Evolutionary conservation across 64 coral and sea anemone genomes (phyloP), one percentile per base, ranked within the genome.

Genomic region (Actinia tenebrosa): DNA sequence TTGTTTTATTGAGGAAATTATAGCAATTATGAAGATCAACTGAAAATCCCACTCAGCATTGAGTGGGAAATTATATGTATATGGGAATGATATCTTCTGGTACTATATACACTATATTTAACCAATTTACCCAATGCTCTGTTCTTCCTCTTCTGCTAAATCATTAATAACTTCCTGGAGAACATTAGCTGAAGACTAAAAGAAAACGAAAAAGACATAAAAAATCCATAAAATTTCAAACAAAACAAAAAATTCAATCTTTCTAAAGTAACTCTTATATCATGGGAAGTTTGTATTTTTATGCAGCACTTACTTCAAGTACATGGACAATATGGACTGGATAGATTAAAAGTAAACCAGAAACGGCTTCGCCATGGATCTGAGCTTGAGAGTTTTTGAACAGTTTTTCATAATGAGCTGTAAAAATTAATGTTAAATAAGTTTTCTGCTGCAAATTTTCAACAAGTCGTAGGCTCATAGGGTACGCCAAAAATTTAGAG

Each of bases 261-360:
- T n/a, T n/a, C n/a, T n/a, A n/a, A n/a, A n/a, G n/a, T n/a, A n/a
- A n/a, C n/a, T n/a, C n/a, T n/a, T n/a, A n/a, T n/a, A n/a, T n/a
- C 30, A 37, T 37, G 30, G 42, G 71, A 55, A 55, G 53, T 55
- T 55, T 55, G 53, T 55, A 6, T 11, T 8, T 7, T 82, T 22
- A 82, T 82, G 26, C 11, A 50, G 10, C 2, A 77, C 85, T 82
- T 61, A 99, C 97, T 90, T 99, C 97, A 50, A 99, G 42, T 55
- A 99, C 86, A 91, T 99, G 97, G 19, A 99, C 94, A 86, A 99
- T 87, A 42, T 99, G 97, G 64, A 82, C 86, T 59, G 97, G 97
- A 20, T 99, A 99, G 64, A 99, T 99, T 15, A 99, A 26, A 19
- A 99, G 83, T 45, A 99, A 53, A 17, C 97, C 97, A 50, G 97